Percentiles rank a stretch among this genome's conserved stretches.
These are phyloP conservation scores for Willowsia nigromaculata DNA, from an alignment of 2,888 invertebrate genomes.

Conservation along the genomic window DNA sequence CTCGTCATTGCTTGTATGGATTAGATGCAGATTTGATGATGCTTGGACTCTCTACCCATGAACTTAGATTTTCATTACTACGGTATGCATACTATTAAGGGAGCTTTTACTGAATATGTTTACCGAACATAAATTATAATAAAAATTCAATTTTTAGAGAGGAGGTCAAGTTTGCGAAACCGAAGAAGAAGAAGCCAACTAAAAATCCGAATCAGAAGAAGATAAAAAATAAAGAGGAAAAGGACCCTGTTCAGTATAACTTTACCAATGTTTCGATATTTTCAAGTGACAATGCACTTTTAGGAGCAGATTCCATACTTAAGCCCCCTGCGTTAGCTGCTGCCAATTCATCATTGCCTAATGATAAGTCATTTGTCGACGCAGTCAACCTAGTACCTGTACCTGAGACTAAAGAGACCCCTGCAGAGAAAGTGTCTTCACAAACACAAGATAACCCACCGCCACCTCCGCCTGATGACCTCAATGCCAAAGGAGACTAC, in stretches of 20 bases:
- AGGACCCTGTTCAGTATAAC: constrained; percentile 45
- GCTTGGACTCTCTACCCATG: constrained; percentile 96
- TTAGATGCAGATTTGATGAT: constrained; percentile 98
- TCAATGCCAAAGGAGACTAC: constrained; percentile 76
- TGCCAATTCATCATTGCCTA: background rate
- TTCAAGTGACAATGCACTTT: constrained; percentile 38
- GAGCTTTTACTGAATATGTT: background rate
- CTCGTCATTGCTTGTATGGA: constrained; percentile 97
- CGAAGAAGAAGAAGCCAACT: constrained; percentile 69
- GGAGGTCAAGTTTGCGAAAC: constrained; percentile 76
- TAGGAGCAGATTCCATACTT: background rate
- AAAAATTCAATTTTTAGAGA: constrained; percentile 69
- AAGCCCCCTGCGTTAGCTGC: background rate
- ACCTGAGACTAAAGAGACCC: background rate
- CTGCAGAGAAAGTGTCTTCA: background rate
- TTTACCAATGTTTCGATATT: constrained; percentile 69
- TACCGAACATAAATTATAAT: background rate
- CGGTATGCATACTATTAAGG: constrained; percentile 83
- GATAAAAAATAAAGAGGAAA: constrained; percentile 30
- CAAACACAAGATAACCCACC: background rate
- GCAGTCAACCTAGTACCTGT: constrained; percentile 11
- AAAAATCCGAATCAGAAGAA: constrained; percentile 52
- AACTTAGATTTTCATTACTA: constrained; percentile 95
- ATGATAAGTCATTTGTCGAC: constrained; percentile 56
- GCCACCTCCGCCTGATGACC: constrained; percentile 67